phyloP scores from a whole-genome alignment of 2,797 vertebrate genomes.

The Channallabes apus region DNA sequence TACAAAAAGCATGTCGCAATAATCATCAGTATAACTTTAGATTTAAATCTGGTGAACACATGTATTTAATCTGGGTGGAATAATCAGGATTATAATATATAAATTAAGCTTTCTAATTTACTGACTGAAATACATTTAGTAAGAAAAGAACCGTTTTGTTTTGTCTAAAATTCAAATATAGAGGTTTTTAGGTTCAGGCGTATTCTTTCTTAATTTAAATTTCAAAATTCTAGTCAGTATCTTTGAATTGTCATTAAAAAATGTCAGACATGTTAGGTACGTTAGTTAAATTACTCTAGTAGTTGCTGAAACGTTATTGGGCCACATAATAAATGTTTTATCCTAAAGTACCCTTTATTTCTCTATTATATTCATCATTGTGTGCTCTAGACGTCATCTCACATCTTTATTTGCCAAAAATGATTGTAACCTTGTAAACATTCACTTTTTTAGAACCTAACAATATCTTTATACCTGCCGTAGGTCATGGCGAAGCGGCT shows the following conservation, averaged over 20 bases:
- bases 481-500: slow-evolving; percentile 48
- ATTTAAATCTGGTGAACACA: neutral
- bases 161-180: too few species aligned
- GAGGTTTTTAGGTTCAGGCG: too few species aligned
- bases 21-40: neutral
- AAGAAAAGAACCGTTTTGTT: too few species aligned
- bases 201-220: too few species aligned
- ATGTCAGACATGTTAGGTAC: neutral
- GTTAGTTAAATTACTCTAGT: neutral
- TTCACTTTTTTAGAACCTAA: neutral
- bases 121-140: too few species aligned
- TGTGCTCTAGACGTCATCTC: neutral
- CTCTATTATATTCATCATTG: neutral
- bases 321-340: neutral
- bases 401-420: neutral
- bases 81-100: neutral
- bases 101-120: too few species aligned
- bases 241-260: too few species aligned
- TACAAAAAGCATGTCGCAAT: neutral
- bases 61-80: neutral
- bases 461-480: slow-evolving; percentile 65
- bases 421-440: neutral
- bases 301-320: neutral
- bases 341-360: neutral
- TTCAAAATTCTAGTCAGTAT: too few species aligned